phyloP scores from a whole-genome alignment of 2,797 vertebrate species.

The Peromyscus eremicus region DNA sequence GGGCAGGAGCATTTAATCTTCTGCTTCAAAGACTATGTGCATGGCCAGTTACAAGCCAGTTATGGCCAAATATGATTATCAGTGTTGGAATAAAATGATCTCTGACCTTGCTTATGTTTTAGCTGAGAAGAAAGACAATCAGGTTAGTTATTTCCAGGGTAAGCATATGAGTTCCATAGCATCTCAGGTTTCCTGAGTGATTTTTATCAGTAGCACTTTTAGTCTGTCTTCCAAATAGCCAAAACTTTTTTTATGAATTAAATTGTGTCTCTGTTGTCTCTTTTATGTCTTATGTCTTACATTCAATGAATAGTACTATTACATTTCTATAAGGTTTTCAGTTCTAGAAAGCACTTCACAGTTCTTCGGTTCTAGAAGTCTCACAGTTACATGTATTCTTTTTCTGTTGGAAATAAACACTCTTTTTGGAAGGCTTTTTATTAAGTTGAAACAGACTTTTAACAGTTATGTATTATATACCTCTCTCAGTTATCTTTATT shows the following conservation, averaged over 20 bases:
- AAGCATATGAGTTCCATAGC: constrained; percentile 71
- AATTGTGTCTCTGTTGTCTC: constrained; percentile 56
- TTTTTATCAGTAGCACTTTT: constrained; percentile 66
- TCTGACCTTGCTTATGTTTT: constrained; percentile 80
- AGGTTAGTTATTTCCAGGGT: constrained; percentile 81
- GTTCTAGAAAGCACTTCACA: not conserved
- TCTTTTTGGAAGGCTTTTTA: constrained; percentile 55
- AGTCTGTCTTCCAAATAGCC: constrained; percentile 55
- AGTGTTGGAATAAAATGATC: constrained; percentile 81
- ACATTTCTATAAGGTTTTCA: constrained; percentile 66
- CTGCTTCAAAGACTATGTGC: constrained; percentile 80
- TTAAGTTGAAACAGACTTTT: constrained; percentile 35
- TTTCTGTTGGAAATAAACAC: constrained; percentile 24
- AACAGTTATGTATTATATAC: not conserved
- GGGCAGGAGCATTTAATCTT: constrained; percentile 80
- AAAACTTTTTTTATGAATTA: constrained; percentile 55
- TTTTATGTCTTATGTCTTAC: constrained; percentile 59
- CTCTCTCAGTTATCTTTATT: constrained; percentile 46
- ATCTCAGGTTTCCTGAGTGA: constrained; percentile 69
- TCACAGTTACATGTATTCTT: constrained; percentile 21
- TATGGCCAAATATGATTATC: constrained; percentile 81
- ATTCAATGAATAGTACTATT: constrained; percentile 64
- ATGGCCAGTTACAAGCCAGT: constrained; percentile 83
- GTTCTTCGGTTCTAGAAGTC: constrained; percentile 37
- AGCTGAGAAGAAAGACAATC: constrained; percentile 81